phyloP scores from a whole-genome alignment of 1,140 invertebrate species.

The Gonatopus flavifemur region DNA sequence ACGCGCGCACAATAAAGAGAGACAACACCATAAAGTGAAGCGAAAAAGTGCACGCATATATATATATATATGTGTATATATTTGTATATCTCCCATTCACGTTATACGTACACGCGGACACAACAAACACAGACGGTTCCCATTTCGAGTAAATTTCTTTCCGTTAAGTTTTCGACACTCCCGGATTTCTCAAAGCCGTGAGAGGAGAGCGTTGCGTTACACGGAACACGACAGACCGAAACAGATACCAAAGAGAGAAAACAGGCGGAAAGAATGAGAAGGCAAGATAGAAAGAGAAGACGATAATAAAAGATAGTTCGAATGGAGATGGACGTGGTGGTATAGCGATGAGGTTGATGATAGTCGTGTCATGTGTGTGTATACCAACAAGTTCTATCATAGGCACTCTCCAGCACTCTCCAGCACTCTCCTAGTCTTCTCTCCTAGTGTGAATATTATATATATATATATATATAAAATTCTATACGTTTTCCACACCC shows the following conservation, averaged over 20 bases:
- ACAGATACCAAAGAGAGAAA: conserved; percentile 20
- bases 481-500: too few relatives aligned
- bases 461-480: too few relatives aligned
- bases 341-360: too few relatives aligned
- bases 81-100: too few relatives aligned
- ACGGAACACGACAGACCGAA: conserved; percentile 23
- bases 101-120: too few relatives aligned
- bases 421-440: background rate
- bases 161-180: conserved; percentile 17
- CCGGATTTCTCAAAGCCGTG: conserved; percentile 11
- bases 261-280: conserved; percentile 14
- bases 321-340: conserved; percentile 12
- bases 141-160: conserved; percentile 22
- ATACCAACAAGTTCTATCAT: too few relatives aligned
- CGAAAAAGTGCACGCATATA: too few relatives aligned
- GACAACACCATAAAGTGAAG: too few relatives aligned
- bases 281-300: conserved; percentile 11
- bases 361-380: too few relatives aligned
- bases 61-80: too few relatives aligned
- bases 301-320: conserved; percentile 12
- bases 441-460: too few relatives aligned
- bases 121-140: conserved; percentile 15
- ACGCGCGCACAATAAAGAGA: too few relatives aligned
- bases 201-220: conserved; percentile 8
- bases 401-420: background rate